Evolutionary conservation across 64 coral and sea anemone genomes (phyloP).

Genomic region (Pocillopora verrucosa): DNA sequence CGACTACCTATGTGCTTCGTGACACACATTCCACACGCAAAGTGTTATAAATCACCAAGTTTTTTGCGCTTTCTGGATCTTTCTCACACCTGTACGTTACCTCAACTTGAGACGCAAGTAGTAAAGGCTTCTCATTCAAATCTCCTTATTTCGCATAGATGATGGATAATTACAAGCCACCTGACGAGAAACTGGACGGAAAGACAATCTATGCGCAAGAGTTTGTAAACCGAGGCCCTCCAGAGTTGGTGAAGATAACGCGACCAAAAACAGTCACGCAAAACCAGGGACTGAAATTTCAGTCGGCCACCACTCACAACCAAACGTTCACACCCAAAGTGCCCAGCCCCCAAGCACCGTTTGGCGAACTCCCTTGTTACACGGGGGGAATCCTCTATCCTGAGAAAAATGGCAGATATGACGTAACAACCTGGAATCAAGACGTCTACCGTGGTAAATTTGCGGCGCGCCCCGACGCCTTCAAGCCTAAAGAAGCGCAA

Average conservation of each 20-base stretch:
- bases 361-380: conserved; percentile 80
- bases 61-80: neutral
- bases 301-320: conserved; percentile 84
- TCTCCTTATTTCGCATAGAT: conserved; percentile 35
- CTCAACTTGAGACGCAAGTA: too few species aligned
- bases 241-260: conserved; percentile 57
- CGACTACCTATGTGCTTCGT: too few species aligned
- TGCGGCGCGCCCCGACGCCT: conserved; percentile 55
- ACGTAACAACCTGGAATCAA: conserved; percentile 89
- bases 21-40: too few species aligned
- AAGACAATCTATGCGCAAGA: conserved; percentile 74
- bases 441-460: conserved; percentile 91
- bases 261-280: conserved; percentile 73
- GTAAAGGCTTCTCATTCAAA: neutral
- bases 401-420: conserved; percentile 46
- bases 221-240: conserved; percentile 64
- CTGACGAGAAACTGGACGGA: conserved; percentile 81
- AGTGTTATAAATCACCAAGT: too few species aligned
- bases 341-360: conserved; percentile 58
- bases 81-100: neutral
- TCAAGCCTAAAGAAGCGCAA: conserved; percentile 49
- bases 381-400: conserved; percentile 92
- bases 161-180: conserved; percentile 57
- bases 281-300: conserved; percentile 65
- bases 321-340: conserved; percentile 74